Conservation (phyloP, 2,888 invertebrate species). For the Euclidia mi region DNA sequence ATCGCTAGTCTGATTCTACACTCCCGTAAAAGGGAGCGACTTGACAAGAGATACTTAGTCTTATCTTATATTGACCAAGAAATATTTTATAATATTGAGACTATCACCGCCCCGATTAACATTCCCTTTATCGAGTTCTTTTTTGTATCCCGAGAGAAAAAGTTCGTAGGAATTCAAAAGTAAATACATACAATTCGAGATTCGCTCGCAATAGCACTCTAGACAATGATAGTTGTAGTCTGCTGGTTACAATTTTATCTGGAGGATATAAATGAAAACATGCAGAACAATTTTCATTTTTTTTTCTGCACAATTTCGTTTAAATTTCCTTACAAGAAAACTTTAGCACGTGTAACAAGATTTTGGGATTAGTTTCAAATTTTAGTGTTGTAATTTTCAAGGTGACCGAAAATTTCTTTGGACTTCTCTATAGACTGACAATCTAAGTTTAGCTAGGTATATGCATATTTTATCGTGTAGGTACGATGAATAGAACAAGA, state of each 20-base stretch:
- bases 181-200: constrained; percentile 24
- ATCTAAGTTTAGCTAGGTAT: no score
- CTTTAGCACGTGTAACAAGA: no score
- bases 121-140: constrained; percentile 60
- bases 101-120: constrained; percentile 59
- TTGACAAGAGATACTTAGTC: constrained; percentile 73
- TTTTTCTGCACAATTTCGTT: constrained; percentile 4
- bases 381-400: no score
- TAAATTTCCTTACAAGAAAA: no score
- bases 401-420: no score
- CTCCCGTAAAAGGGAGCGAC: constrained; percentile 73
- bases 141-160: constrained; percentile 10
- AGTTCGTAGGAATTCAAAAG: constrained; percentile 19
- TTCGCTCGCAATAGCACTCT: constrained; percentile 28
- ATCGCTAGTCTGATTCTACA: constrained; percentile 77
- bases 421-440: no score
- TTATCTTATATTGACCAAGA: constrained; percentile 76
- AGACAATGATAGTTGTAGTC: constrained; percentile 15
- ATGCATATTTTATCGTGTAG: no score
- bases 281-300: constrained; percentile 6
- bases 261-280: constrained; percentile 5
- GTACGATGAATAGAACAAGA: no score
- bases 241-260: constrained; percentile 11
- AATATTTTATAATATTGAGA: constrained; percentile 67
- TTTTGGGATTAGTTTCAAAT: no score